phyloP scores from a whole-genome alignment of 2,113 vertebrate genomes.

The Strix uralensis region DNA sequence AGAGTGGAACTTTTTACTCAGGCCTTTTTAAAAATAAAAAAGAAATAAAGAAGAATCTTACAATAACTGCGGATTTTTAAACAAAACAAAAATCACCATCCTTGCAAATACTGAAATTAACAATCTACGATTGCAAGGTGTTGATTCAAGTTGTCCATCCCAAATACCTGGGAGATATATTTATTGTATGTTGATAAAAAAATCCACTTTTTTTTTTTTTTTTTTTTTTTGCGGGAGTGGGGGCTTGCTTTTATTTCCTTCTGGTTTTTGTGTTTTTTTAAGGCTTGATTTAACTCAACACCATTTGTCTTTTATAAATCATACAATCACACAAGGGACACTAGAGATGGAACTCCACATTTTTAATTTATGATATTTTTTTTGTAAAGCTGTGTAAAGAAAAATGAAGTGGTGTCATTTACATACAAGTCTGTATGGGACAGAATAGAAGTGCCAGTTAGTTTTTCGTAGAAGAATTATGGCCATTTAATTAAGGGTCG shows the following conservation, averaged over 20 bases:
- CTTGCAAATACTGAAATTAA: conserved; percentile 76
- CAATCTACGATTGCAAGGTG: conserved; percentile 75
- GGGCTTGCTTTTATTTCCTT: conserved; percentile 45
- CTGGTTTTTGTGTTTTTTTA: neutral
- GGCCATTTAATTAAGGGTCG: conserved; percentile 74
- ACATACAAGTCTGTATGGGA: conserved; percentile 76
- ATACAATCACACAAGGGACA: conserved; percentile 76
- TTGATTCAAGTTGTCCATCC: conserved; percentile 78
- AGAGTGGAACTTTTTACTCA: conserved; percentile 94
- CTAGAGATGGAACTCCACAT: conserved; percentile 75
- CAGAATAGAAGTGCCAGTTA: conserved; percentile 85
- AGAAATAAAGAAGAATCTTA: conserved; percentile 80
- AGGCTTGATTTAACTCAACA: conserved; percentile 77
- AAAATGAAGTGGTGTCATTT: conserved; percentile 77
- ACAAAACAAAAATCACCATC: conserved; percentile 71
- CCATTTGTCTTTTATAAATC: conserved; percentile 82
- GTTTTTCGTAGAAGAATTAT: conserved; percentile 71
- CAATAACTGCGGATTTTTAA: conserved; percentile 83
- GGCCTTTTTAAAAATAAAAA: conserved; percentile 86
- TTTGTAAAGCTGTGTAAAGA: conserved; percentile 77
- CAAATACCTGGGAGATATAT: conserved; percentile 84
- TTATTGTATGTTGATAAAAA: conserved; percentile 84
- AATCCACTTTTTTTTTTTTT: conserved; percentile 69
- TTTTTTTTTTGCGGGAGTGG: neutral
- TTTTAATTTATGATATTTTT: conserved; percentile 85